Percentiles rank a stretch among this genome's conserved stretches.
phyloP scores from a whole-genome alignment of 2,113 vertebrate species.

The Vombatus ursinus region DNA sequence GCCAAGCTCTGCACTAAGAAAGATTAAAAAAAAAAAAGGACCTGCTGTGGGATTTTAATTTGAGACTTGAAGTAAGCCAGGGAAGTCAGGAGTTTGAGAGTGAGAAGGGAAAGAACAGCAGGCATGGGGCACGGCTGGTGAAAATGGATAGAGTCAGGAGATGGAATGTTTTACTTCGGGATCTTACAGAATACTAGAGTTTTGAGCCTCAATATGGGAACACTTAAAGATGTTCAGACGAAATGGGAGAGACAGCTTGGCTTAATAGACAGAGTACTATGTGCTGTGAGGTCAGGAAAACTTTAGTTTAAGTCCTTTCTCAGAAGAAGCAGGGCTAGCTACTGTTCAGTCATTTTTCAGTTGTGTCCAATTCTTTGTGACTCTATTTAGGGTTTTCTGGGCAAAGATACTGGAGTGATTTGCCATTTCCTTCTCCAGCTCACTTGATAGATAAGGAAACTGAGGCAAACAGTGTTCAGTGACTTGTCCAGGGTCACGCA shows the following conservation, averaged over 20 bases:
- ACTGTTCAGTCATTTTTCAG: not conserved
- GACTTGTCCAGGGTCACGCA: not conserved
- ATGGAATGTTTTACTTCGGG: not conserved
- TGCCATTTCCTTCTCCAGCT: not conserved
- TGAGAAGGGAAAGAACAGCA: not conserved
- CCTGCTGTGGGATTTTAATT: not conserved
- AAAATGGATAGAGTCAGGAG: not conserved
- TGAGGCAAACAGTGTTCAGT: not conserved
- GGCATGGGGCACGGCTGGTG: not conserved
- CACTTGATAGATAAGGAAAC: not conserved
- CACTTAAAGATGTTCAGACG: not conserved
- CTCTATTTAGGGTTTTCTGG: not conserved
- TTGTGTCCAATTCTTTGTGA: not conserved
- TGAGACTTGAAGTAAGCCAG: not conserved
- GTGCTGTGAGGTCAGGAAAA: no score
- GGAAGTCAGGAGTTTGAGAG: not conserved
- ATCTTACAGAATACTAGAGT: not conserved
- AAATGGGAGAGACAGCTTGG: not conserved
- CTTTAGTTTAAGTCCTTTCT: not conserved
- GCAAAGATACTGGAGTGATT: not conserved
- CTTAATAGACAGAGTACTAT: no score
- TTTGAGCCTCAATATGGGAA: not conserved
- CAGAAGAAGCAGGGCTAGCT: not conserved
- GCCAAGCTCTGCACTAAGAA: not conserved
- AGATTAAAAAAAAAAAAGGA: not conserved